Conservation (phyloP, 2,113 vertebrate species). For the Columba janthina region DNA sequence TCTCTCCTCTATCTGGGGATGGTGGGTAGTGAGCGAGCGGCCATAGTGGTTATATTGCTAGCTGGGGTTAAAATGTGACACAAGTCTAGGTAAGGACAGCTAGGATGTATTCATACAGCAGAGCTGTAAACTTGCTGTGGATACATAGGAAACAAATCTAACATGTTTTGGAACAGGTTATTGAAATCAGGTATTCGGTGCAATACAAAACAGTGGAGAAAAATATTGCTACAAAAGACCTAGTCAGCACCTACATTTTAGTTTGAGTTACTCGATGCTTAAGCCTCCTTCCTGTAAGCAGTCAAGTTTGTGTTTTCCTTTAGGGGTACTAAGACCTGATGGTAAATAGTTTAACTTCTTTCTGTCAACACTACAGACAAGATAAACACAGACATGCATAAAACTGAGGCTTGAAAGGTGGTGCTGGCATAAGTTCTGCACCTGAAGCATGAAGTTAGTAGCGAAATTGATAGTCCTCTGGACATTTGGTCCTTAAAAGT, state of each 20-base stretch:
- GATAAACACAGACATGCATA: neutral
- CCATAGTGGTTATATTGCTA: too few species aligned
- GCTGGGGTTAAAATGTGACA: too few species aligned
- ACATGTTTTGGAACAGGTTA: neutral
- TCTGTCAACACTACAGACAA: neutral
- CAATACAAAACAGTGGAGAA: neutral
- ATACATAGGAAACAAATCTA: neutral
- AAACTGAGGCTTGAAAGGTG: neutral
- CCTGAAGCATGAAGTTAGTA: neutral
- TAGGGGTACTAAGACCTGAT: neutral
- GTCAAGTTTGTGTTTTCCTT: neutral
- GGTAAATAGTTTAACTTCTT: neutral
- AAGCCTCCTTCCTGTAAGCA: neutral
- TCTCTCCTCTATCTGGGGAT: too few species aligned
- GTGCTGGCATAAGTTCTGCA: neutral
- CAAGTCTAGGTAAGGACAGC: too few species aligned
- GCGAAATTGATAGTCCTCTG: neutral
- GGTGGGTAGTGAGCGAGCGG: too few species aligned
- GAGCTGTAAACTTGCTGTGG: neutral
- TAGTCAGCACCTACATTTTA: neutral
- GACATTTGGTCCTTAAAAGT: neutral
- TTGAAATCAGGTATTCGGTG: neutral
- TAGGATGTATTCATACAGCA: accelerated
- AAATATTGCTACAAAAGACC: neutral
- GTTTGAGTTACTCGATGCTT: neutral